Percentiles rank a stretch among this genome's conserved stretches.
phyloP scores from a whole-genome alignment of 1,140 invertebrate genomes.

The Lepidurus packardi region DNA sequence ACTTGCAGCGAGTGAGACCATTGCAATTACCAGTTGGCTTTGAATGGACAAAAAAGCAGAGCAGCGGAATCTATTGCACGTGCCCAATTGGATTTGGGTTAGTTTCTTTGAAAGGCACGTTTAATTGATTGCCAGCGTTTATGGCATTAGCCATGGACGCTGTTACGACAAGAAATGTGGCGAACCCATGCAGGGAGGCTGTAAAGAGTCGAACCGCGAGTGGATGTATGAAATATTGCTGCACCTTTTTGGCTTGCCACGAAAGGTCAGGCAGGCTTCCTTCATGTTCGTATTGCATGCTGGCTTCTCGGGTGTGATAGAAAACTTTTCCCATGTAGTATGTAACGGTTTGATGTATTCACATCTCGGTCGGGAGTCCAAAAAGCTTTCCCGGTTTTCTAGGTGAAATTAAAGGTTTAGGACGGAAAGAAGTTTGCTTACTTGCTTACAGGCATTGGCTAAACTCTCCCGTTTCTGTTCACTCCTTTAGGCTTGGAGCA shows the following conservation, averaged over 20 bases:
- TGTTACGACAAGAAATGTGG: neutral
- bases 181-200: neutral
- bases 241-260: neutral
- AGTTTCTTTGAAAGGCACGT: neutral
- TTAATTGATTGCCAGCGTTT: neutral
- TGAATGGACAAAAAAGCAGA: neutral
- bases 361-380: neutral
- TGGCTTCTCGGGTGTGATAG: neutral
- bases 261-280: neutral
- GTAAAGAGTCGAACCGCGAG: neutral
- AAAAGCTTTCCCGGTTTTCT: neutral
- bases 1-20: neutral
- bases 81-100: neutral
- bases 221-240: neutral
- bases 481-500: neutral
- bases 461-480: neutral
- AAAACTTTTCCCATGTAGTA: slow-evolving; percentile 1
- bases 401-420: neutral
- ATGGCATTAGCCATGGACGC: neutral
- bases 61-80: neutral
- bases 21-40: neutral
- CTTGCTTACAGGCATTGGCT: neutral
- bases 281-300: neutral
- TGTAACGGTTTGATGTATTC: neutral
- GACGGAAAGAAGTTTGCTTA: neutral